These are phyloP conservation scores for Orestias chungarensis DNA, from an alignment of 2,797 vertebrate species.

Conservation along the genomic window DNA sequence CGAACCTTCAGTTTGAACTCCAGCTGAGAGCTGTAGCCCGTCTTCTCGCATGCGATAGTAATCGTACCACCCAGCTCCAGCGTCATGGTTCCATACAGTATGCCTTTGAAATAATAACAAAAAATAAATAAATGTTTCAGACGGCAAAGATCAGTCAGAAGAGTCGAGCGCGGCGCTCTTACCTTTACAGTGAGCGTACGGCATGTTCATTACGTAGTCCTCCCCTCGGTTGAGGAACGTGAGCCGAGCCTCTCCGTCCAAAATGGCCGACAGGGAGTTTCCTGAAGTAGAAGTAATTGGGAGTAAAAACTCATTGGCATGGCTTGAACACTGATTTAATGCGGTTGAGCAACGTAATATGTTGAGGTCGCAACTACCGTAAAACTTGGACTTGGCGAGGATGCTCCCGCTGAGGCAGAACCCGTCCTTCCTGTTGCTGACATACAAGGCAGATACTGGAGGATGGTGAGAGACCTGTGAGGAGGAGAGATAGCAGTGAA, in stretches of 20 bases:
- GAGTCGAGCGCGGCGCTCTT: constrained; percentile 14
- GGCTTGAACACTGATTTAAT: neutral
- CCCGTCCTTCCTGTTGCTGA: constrained; percentile 98
- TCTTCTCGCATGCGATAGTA: constrained; percentile 94
- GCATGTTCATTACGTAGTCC: constrained; percentile 98
- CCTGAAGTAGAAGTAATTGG: constrained; percentile 74
- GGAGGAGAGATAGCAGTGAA: no score
- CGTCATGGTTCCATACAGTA: constrained; percentile 97
- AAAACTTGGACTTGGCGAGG: constrained; percentile 98
- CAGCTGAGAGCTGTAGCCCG: constrained; percentile 93
- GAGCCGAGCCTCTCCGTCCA: constrained; percentile 94
- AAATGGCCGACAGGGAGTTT: constrained; percentile 95
- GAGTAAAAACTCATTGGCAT: neutral
- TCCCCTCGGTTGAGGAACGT: constrained; percentile 95
- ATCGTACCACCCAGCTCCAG: constrained; percentile 94
- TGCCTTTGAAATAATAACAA: constrained; percentile 77
- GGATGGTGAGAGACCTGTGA: constrained; percentile 96
- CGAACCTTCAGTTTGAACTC: constrained; percentile 98
- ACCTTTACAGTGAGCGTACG: constrained; percentile 99
- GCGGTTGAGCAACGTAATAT: no score
- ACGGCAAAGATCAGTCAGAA: neutral
- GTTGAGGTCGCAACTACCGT: constrained; percentile 79
- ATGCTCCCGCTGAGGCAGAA: constrained; percentile 99
- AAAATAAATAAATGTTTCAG: no score
- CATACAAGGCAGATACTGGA: constrained; percentile 96